Conservation (phyloP, 2,113 vertebrate species). For the Desmodus rotundus region DNA sequence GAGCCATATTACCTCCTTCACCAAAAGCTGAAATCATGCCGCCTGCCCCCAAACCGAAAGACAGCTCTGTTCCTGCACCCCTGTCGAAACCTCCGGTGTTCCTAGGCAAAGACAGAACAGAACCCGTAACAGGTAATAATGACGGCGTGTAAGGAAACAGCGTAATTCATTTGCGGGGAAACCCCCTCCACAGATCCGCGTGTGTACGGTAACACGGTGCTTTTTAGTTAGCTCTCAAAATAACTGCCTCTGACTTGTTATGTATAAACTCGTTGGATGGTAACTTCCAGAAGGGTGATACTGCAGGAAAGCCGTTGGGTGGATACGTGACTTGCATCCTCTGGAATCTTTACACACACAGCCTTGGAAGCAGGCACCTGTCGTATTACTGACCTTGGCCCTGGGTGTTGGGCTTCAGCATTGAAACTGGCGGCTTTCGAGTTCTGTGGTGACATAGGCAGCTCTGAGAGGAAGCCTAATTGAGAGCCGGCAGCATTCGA, state of each 20-base stretch:
- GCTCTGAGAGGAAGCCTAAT: neutral
- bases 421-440: neutral
- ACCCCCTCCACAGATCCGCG: neutral
- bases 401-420: neutral
- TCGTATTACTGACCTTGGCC: neutral
- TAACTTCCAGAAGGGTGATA: neutral
- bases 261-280: neutral
- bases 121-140: constrained; percentile 91
- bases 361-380: neutral
- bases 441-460: neutral
- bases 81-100: constrained; percentile 79
- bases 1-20: constrained; percentile 93
- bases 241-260: neutral
- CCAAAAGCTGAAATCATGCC: constrained; percentile 87
- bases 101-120: constrained; percentile 89
- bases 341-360: neutral
- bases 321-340: neutral
- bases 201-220: neutral
- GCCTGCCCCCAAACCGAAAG: constrained; percentile 78
- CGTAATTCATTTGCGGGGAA: neutral
- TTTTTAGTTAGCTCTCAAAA: neutral
- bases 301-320: neutral
- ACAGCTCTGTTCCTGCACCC: constrained; percentile 72
- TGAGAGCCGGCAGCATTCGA: neutral
- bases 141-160: rapidly evolving